phyloP scores from a whole-genome alignment of 2,113 vertebrate genomes.

The Gopherus evgoodei region DNA sequence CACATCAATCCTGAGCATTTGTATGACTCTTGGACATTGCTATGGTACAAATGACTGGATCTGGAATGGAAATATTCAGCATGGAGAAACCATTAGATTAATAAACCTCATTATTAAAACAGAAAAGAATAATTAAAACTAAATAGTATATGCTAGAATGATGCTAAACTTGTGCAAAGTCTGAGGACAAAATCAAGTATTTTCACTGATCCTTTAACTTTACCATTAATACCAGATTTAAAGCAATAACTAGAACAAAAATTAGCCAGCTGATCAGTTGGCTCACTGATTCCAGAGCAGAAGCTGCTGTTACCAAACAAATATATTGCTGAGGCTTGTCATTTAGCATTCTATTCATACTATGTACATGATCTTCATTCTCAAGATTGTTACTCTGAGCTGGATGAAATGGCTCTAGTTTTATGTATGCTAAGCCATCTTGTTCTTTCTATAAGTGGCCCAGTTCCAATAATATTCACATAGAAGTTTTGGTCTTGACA shows the following conservation, averaged over 20 bases:
- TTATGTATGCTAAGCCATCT: constrained; percentile 27
- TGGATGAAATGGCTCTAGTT: background rate
- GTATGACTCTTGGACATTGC: constrained; percentile 34
- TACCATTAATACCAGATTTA: background rate
- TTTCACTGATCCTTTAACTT: background rate
- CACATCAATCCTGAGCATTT: constrained; percentile 37
- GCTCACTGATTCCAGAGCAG: constrained; percentile 26
- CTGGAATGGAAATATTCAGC: constrained; percentile 3
- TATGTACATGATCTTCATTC: background rate
- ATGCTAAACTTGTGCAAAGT: constrained; percentile 22
- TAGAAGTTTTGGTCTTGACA: constrained; percentile 7
- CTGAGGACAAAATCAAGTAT: constrained; percentile 19
- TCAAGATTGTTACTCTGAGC: background rate
- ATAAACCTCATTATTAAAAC: constrained; percentile 44
- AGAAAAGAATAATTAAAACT: constrained; percentile 28
- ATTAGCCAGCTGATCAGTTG: background rate
- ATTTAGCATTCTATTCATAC: constrained; percentile 50
- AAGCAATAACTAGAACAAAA: background rate
- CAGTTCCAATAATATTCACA: constrained; percentile 40
- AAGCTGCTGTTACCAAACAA: constrained; percentile 1
- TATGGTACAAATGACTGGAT: constrained; percentile 31
- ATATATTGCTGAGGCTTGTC: background rate
- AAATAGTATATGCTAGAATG: constrained; percentile 15
- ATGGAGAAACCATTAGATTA: constrained; percentile 42
- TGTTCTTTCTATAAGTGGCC: constrained; percentile 31